These are phyloP conservation scores for Lycophotia porphyrea DNA, from an alignment of 2,888 invertebrate species.

Conservation along the genomic window DNA sequence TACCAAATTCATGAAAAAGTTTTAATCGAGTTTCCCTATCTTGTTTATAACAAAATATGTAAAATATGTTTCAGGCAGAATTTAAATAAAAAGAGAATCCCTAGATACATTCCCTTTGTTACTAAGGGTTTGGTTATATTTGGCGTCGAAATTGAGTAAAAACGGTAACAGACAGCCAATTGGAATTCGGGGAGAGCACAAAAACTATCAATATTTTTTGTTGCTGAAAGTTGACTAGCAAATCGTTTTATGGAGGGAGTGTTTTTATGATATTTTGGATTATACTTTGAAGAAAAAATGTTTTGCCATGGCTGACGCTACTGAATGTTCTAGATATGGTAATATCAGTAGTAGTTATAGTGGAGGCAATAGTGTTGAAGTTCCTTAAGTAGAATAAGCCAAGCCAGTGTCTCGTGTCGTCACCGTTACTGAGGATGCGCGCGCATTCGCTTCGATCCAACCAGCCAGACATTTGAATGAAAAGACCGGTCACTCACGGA, in stretches of 20 bases:
- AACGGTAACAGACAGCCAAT: slow-evolving; percentile 27
- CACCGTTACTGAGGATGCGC: slow-evolving; percentile 77
- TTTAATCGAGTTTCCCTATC: slow-evolving; percentile 65
- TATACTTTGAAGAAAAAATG: slow-evolving; percentile 3
- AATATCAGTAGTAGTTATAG: too few species aligned
- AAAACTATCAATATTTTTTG: slow-evolving; percentile 46
- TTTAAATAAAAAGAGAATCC: slow-evolving; percentile 18
- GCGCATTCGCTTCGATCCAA: slow-evolving; percentile 87
- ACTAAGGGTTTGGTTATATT: slow-evolving; percentile 28
- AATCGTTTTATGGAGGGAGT: slow-evolving; percentile 18
- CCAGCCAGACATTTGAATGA: slow-evolving; percentile 81
- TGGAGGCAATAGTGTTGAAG: slow-evolving; percentile 50
- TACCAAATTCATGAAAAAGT: slow-evolving; percentile 62
- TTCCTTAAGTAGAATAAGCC: slow-evolving; percentile 69
- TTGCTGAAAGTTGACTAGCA: slow-evolving; percentile 23
- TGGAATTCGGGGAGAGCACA: slow-evolving; percentile 22
- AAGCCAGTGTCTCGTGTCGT: slow-evolving; percentile 68
- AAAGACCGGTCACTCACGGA: slow-evolving; percentile 80
- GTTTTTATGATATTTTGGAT: neutral
- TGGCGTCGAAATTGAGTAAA: slow-evolving; percentile 22
- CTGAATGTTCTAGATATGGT: slow-evolving; percentile 26
- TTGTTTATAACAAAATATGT: slow-evolving; percentile 56
- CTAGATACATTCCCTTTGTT: slow-evolving; percentile 7
- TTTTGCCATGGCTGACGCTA: neutral
- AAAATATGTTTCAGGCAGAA: slow-evolving; percentile 50